These are phyloP conservation scores for Drosophila ezoana DNA, from an alignment of 2,888 invertebrate species.

Conservation along the genomic window DNA sequence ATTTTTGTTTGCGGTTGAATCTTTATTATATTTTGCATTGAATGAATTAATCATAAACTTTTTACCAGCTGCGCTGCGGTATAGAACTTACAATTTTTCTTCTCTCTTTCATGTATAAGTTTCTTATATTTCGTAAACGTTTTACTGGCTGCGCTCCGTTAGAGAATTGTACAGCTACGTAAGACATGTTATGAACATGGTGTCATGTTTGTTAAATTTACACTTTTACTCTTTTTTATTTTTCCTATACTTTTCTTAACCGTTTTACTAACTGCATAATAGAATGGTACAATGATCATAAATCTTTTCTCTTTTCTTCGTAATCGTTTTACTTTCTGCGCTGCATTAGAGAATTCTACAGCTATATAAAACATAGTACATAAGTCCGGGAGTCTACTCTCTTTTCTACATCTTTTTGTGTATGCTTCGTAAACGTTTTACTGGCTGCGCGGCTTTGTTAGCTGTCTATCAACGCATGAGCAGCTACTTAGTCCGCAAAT, in stretches of 20 bases:
- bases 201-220: background rate
- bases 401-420: too few species aligned
- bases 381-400: too few species aligned
- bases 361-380: too few species aligned
- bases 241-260: background rate
- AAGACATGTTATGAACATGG: background rate
- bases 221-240: background rate
- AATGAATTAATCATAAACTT: background rate
- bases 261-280: background rate
- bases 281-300: too few species aligned
- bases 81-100: background rate
- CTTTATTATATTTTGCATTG: background rate
- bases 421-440: too few species aligned
- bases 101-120: too few species aligned
- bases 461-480: too few species aligned
- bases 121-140: constrained; percentile 3
- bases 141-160: background rate
- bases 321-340: constrained; percentile 2
- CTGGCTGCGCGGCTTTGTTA: background rate
- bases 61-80: background rate
- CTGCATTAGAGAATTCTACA: too few species aligned
- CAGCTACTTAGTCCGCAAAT: background rate
- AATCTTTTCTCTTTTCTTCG: background rate
- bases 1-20: too few species aligned
- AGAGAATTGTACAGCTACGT: too few species aligned